phyloP scores from a whole-genome alignment of 2,113 vertebrate genomes.

The Cinclus cinclus region DNA sequence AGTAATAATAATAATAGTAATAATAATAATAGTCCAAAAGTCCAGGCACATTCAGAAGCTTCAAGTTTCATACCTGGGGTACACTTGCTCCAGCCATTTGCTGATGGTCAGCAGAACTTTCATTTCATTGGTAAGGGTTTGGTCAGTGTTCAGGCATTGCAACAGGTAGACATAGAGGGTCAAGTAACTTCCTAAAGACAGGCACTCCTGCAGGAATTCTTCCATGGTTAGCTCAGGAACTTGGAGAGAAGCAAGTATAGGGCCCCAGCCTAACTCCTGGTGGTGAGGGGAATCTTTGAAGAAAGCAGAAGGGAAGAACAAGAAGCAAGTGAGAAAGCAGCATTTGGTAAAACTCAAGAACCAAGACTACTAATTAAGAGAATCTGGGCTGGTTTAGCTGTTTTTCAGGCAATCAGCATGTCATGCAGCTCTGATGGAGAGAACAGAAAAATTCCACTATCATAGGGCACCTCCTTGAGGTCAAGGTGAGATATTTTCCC shows the following conservation, averaged over 20 bases:
- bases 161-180: slow-evolving; percentile 92
- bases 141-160: slow-evolving; percentile 87
- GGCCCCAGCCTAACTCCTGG: slow-evolving; percentile 88
- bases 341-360: background rate
- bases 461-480: background rate
- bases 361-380: background rate
- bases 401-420: background rate
- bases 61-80: slow-evolving; percentile 78
- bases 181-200: slow-evolving; percentile 88
- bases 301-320: background rate
- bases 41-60: background rate
- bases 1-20: background rate
- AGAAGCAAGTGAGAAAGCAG: background rate
- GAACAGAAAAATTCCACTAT: background rate
- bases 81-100: slow-evolving; percentile 89
- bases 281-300: slow-evolving; percentile 71
- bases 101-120: slow-evolving; percentile 83
- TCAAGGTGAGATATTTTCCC: background rate
- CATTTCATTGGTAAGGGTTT: slow-evolving; percentile 88
- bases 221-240: slow-evolving; percentile 94
- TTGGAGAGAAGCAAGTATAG: slow-evolving; percentile 90
- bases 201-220: slow-evolving; percentile 93
- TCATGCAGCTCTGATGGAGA: background rate
- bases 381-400: background rate
- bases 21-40: background rate